Evolutionary conservation across 92 coral and sea anemone genomes (phyloP), one percentile per base, ranked within the genome.

Genomic region (Palythoa caribaeorum): DNA sequence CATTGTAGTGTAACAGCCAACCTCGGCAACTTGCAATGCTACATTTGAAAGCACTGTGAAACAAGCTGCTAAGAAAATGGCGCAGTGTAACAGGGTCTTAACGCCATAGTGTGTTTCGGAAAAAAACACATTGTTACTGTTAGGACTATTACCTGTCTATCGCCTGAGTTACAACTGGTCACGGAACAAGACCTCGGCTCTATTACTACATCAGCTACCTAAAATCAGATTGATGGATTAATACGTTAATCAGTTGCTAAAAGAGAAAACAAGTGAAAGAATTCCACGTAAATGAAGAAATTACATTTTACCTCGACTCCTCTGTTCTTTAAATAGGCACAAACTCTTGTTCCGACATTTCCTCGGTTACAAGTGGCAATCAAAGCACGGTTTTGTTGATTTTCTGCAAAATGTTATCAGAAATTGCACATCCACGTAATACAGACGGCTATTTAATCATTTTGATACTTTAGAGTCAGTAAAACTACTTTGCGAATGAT

Each of bases 271-370:
- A 9, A 19, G 38, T 5, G 28, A 70, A 60, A n/a, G 6, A 38
- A 14, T 38, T 38, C 37, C 50, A 1, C 36, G 9, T 0, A 78
- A 38, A 12, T 20, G 16, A 38, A 63, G 10, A 9, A 63, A 62
- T 5, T n/a, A 9, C 37, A 17, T 19, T 70, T 80, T 60, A 80
- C 85, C 85, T 80, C 73, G 10, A 80, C 72, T 38, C 85, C 85
- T 80, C 85, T 63, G 40, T 39, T 47, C 85, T 40, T 63, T 12
- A 80, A 62, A 50, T 74, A n/a, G 20, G 15, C 35, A 21, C 54
- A 80, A 11, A 80, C 19, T n/a, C 62, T 40, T n/a, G 85, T 60
- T 14, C 52, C 85, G 8, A 40, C 17, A 39, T 11, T 50, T 1
- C 38, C 73, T n/a, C 36, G 73, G 38, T 63, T 48, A 80, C 85